Base-by-base conservation (phyloP, 2,797 vertebrate species). In the Babyrousa celebensis region DNA sequence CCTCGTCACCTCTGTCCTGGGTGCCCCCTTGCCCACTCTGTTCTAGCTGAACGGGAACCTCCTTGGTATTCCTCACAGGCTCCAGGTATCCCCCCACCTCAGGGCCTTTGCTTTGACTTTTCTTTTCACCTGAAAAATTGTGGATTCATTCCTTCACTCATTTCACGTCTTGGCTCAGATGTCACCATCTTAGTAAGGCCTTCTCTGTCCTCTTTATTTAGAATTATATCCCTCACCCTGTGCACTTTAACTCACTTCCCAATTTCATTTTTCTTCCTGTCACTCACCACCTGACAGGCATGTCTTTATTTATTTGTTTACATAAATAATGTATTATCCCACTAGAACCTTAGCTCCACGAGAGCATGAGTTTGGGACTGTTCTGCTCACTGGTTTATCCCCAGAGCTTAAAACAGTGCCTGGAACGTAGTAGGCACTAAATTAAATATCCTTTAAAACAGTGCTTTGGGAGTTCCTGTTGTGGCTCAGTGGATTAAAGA, bases 181-280 rank as follows among this genome's bases (percentile, higher is more conserved):
- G 3, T 54, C 71, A 71, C 58, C 52, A 32, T 71, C 67, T 95
- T 56, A 70, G n/a, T 58, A 77, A 89, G 25, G 18, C 65, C 36
- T 74, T 86, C 75, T 68, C 23, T 63, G 29, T 70, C 29, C 16
- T 85, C 17, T 62, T n/a, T 56, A 5, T 65, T 89, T 85, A 40
- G 48, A 94, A 71, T 70, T 72, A 14, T 29, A 29, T 58, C 74
- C 29, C 52, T 85, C 12, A 43, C 14, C 43, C 8, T 21, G 1
- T 82, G 14, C 7, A 68, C 25, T 89, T 91, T 84, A 67, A 54
- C 27, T 67, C 4, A 52, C 14, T 78, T 82, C 93, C 85, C 56
- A 25, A 4, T 71, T 67, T 94, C 25, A 20, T 62, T 96, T 89
- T 83, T 83, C 78, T 95, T 91, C 43, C 7, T 43, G 14, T 78